phyloP scores from a whole-genome alignment of 2,113 vertebrate genomes.

The Ceyx margarethae region DNA sequence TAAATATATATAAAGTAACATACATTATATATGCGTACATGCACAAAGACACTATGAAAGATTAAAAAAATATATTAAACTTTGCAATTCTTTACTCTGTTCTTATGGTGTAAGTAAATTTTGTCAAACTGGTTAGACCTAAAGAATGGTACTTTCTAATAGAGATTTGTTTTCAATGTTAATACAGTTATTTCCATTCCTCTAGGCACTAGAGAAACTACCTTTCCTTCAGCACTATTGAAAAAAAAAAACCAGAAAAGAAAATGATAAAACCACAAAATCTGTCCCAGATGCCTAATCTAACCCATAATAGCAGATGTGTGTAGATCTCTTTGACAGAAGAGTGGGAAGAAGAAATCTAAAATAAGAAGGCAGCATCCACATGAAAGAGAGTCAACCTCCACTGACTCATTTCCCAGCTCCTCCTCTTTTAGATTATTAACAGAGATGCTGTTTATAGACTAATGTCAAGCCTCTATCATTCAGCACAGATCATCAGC shows the following conservation, averaged over 20 bases:
- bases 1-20: not conserved
- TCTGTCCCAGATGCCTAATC: not conserved
- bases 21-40: not conserved
- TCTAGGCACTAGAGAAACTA: not conserved
- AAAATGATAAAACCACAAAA: not conserved
- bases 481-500: not conserved
- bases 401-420: not conserved
- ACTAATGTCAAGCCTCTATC: not conserved
- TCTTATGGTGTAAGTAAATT: not conserved
- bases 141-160: not conserved
- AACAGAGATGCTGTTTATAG: not conserved
- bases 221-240: not conserved
- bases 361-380: not conserved
- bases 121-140: not conserved
- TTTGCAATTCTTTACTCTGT: not conserved
- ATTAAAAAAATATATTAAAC: not conserved
- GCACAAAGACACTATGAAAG: not conserved
- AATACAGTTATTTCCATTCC: conserved; percentile 8
- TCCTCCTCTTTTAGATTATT: not conserved
- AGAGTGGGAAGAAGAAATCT: not conserved
- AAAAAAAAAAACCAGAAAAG: not conserved
- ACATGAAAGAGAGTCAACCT: not conserved
- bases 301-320: not conserved
- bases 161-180: not conserved
- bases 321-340: not conserved